These are phyloP conservation scores for Zoroaster sp. DNA, from an alignment of 53 echinoderm and acorn worm species.

Conservation along the genomic window DNA sequence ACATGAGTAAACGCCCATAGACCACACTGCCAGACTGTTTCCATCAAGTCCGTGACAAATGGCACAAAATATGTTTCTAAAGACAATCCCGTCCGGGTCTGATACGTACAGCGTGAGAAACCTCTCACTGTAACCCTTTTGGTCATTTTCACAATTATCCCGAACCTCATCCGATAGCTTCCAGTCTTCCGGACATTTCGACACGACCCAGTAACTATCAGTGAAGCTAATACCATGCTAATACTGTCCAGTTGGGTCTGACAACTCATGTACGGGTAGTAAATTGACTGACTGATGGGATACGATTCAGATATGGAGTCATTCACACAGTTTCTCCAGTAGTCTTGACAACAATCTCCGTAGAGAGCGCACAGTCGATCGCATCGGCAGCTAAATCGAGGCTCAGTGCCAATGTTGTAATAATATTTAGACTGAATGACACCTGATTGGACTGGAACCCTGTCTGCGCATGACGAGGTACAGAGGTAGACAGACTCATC, in stretches of 20 bases:
- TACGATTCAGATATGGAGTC: neutral
- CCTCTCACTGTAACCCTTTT: neutral
- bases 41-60: neutral
- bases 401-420: neutral
- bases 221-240: neutral
- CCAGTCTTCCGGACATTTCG: neutral
- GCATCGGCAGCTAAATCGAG: neutral
- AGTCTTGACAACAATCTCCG: conserved; percentile 9
- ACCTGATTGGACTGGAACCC: neutral
- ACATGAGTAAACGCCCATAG: neutral
- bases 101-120: neutral
- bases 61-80: neutral
- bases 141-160: neutral
- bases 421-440: neutral
- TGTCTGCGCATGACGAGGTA: neutral
- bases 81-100: neutral
- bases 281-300: neutral
- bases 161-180: neutral
- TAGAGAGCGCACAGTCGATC: neutral
- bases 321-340: neutral
- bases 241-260: neutral
- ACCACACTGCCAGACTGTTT: neutral
- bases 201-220: neutral
- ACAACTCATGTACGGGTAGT: neutral
- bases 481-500: neutral